Conservation (phyloP, 2,113 vertebrate genomes). For the Macheiramphus alcinus region DNA sequence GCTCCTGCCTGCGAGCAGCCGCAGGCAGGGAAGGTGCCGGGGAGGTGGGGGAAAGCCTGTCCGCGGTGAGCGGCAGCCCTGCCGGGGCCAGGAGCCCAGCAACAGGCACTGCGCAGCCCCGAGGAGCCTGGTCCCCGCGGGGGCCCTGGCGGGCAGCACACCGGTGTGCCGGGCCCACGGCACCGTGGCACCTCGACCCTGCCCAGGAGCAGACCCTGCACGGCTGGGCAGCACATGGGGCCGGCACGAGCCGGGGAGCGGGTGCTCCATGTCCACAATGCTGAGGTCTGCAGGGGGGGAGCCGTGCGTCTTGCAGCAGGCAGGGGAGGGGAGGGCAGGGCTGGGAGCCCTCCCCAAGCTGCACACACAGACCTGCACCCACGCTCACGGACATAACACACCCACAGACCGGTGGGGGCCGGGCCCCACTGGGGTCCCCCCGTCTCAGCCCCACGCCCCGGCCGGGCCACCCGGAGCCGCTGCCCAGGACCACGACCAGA, state of each 20-base stretch:
- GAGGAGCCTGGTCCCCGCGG: neutral
- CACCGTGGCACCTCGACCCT: neutral
- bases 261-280: too few relatives aligned
- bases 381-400: neutral
- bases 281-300: neutral
- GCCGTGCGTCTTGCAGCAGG: neutral
- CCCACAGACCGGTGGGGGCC: too few relatives aligned
- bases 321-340: neutral
- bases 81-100: neutral
- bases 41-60: neutral
- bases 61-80: neutral
- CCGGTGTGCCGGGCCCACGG: neutral
- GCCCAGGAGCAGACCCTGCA: too few relatives aligned
- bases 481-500: neutral
- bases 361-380: neutral
- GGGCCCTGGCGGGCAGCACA: neutral
- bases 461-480: accelerated
- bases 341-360: neutral
- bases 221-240: neutral
- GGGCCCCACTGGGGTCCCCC: too few relatives aligned
- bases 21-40: neutral
- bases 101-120: neutral
- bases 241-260: too few relatives aligned
- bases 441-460: neutral
- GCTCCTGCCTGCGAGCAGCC: neutral